phyloP scores from a whole-genome alignment of 2,797 vertebrate species.

The Eulemur coronatus region DNA sequence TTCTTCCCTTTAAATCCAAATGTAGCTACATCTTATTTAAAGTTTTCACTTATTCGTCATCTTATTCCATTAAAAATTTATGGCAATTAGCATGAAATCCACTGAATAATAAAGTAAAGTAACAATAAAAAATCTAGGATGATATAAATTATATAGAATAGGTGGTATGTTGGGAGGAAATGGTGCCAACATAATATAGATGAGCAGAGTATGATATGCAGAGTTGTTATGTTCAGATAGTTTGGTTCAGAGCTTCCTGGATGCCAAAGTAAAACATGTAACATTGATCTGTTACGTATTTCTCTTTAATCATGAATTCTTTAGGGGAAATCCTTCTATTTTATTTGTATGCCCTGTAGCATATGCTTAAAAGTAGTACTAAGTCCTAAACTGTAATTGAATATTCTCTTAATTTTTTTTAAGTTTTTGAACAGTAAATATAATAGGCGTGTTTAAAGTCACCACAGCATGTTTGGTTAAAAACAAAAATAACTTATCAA shows the following conservation, averaged over 20 bases:
- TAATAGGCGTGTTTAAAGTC: background rate
- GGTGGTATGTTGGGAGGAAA: too few species aligned
- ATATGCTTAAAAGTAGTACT: background rate
- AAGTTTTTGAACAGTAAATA: background rate
- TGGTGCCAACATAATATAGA: background rate
- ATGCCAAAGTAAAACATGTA: background rate
- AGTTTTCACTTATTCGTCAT: background rate
- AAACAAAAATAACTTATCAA: background rate
- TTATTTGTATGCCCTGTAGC: background rate
- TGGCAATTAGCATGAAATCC: background rate
- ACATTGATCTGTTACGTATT: background rate
- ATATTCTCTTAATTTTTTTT: background rate
- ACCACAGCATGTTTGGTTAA: background rate
- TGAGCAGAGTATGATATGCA: background rate
- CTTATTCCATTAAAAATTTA: background rate
- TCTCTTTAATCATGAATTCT: background rate
- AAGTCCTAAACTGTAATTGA: background rate
- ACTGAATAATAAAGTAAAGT: background rate
- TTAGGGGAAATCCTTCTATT: background rate
- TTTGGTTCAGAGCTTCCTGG: background rate
- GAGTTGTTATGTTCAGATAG: background rate
- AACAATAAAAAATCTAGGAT: background rate
- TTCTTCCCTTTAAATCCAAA: background rate
- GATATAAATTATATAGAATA: background rate
- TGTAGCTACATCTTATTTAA: background rate